A percentile compares a stretch with the other conserved stretches of the same genome.
phyloP scores from a whole-genome alignment of 2,888 invertebrate genomes.

The Pristionchus japonicus region DNA sequence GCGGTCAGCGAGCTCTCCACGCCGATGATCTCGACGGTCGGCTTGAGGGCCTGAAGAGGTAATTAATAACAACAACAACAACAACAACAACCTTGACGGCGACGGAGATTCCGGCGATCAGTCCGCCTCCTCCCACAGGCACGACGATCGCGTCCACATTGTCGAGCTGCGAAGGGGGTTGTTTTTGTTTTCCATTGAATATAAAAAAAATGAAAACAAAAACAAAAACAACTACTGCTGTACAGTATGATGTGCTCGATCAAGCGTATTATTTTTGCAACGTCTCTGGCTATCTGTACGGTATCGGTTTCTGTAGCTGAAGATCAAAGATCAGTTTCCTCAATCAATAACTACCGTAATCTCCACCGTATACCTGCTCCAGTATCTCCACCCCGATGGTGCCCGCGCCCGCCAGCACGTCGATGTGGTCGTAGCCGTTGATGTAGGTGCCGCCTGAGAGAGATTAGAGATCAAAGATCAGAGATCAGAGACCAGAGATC shows the following conservation, averaged over 20 bases:
- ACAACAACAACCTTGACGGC: conserved; percentile 83
- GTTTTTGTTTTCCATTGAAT: not conserved
- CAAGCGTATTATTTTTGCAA: too few relatives aligned
- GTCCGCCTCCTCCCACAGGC: conserved; percentile 93
- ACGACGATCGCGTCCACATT: conserved; percentile 90
- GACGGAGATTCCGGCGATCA: conserved; percentile 90
- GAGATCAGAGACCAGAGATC: conserved; percentile 84
- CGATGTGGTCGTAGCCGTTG: conserved; percentile 87
- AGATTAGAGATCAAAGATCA: conserved; percentile 83
- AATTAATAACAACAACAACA: not conserved
- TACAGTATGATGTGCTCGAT: too few relatives aligned
- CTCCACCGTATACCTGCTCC: conserved; percentile 82
- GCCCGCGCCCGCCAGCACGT: conserved; percentile 94
- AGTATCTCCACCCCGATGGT: conserved; percentile 92
- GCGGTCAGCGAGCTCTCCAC: conserved; percentile 92
- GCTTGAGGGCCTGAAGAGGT: conserved; percentile 74
- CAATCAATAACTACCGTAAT: not conserved
- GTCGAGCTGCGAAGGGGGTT: conserved; percentile 70
- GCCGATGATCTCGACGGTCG: conserved; percentile 88
- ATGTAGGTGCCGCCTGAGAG: conserved; percentile 79
- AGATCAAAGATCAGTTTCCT: too few relatives aligned
- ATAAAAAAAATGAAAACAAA: not conserved
- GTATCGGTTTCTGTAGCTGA: too few relatives aligned
- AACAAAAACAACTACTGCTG: too few relatives aligned
- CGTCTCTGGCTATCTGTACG: too few relatives aligned